Evolutionary conservation across 2,113 vertebrate genomes (phyloP), one percentile per base, ranked within the genome.

Genomic region (Aegotheles bennettii): DNA sequence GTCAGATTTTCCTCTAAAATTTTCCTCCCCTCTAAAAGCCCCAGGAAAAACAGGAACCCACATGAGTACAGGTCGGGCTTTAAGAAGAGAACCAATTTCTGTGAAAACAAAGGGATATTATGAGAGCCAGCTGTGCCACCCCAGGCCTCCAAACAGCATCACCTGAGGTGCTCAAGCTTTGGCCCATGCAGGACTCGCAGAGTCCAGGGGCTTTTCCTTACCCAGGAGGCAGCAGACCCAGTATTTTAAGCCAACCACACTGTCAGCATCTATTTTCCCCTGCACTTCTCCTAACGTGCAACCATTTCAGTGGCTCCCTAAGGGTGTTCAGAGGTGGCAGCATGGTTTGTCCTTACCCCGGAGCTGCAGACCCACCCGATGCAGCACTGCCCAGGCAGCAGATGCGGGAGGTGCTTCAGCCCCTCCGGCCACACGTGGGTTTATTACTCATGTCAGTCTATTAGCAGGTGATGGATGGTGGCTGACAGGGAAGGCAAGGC

Each of bases 401-500:
- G 69, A 56, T 51, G 26, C 60, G 7, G 81, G 68, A 84, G 74
- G 75, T 31, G 60, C 48, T 56, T 75, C 84, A 89, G 69, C 28
- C 83, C 67, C 76, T 76, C 2, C 3, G 73, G 90, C 79, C 90
- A 83, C 9, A 0, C 0, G 0, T 31, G 53, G 48, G 40, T 94
- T 85, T 92, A 87, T 95, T 84, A 42, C 75, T 95, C 17, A 16
- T 71, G 85, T 95, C 94, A 87, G 38, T 80, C 87, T 84, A 7
- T 92, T 81, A 86, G 43, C 1, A 1, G 60, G 33, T 84, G 89
- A 92, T 80, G 96, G 92, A 95, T 92, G 89, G 89, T 89, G 57
- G 42, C 94, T 86, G 85, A 94, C 51, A 5, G 75, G 35, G 51
- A 64, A 92, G 83, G 71, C 36, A 73, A 79, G 83, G 53, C 51